Evolutionary conservation across 1,140 invertebrate species (phyloP), one percentile per base, ranked within the genome.

Genomic region (Drosophila sturtevanti): DNA sequence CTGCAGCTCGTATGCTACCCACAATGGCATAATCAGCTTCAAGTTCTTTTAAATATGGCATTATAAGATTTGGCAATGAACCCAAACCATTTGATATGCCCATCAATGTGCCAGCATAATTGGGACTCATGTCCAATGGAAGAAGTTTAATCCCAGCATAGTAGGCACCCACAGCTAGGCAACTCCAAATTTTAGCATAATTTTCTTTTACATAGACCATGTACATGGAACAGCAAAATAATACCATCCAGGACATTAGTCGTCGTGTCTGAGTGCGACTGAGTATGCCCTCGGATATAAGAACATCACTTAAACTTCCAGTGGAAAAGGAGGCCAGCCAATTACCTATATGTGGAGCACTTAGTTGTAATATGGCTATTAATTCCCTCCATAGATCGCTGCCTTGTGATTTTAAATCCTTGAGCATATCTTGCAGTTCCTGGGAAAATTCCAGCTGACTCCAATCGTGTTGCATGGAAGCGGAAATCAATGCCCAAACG

Each of bases 381-480:
- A 87, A 16, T 9, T 82, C 67, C 0, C 38, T 12, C 79, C 75
- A 86, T 4, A 77, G 4, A 4, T 27, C 38, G 21, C 24, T 68
- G 27, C 60, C 62, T 4, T 38, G 27, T 1, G 37, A 4, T 3
- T 66, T 48, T 0, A 87, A 6, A 1, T 87, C 55, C 0, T 79
- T 44, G 9, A 86, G 51, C 16, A 73, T 6, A 18, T 58, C 11
- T 4, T 97, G 97, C 10, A 98, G 93, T 79, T 97, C 96, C 12
- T 95, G 97, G 12, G 98, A 94, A 92, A 98, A 94, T 4, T 96
- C 97, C 79, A 97, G 97, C 81, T 96, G 96, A 0, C 95, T 96
- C 95, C 96, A 98, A 90, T 97, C 96, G 84, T 97, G 96, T 11
- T 89, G 78, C 81, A 93, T 91, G 81, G 98, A 97, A 12, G 93